phyloP scores from a whole-genome alignment of 2,888 invertebrate species.

The Alitta virens region DNA sequence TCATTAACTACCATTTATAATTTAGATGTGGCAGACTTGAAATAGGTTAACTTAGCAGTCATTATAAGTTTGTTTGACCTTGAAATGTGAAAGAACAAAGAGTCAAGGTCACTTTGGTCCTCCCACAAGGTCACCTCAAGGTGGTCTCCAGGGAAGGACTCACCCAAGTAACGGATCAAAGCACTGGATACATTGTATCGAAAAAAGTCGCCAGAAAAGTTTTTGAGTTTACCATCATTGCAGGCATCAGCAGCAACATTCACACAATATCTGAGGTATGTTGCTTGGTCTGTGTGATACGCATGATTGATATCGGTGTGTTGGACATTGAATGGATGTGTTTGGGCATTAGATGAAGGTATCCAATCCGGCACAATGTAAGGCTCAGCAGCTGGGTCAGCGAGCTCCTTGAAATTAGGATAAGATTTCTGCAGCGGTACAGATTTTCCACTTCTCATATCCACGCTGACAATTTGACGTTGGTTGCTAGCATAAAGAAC shows the following conservation, averaged over 20 bases:
- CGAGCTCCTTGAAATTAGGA: no score
- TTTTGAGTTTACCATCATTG: neutral
- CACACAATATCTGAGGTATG: slow-evolving; percentile 4
- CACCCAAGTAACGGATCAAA: neutral
- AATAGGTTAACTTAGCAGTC: no score
- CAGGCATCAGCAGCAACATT: slow-evolving; percentile 2
- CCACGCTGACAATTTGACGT: no score
- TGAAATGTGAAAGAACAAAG: slow-evolving; percentile 1
- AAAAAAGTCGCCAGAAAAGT: slow-evolving; percentile 1
- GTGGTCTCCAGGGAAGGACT: slow-evolving; percentile 3
- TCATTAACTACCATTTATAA: no score
- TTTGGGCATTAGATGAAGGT: no score
- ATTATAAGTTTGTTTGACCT: neutral
- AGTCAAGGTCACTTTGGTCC: neutral
- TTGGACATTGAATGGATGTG: neutral
- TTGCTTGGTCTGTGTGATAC: slow-evolving; percentile 13
- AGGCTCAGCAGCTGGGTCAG: no score
- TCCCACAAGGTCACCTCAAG: slow-evolving; percentile 8
- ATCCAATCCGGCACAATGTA: no score
- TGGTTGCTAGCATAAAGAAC: no score
- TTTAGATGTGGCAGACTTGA: no score
- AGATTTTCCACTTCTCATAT: no score
- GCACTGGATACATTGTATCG: neutral
- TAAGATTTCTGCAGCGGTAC: no score
- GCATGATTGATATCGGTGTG: slow-evolving; percentile 2